Evolutionary conservation across 2,888 invertebrate genomes (phyloP).

Genomic region (Masnerella sp.): DNA sequence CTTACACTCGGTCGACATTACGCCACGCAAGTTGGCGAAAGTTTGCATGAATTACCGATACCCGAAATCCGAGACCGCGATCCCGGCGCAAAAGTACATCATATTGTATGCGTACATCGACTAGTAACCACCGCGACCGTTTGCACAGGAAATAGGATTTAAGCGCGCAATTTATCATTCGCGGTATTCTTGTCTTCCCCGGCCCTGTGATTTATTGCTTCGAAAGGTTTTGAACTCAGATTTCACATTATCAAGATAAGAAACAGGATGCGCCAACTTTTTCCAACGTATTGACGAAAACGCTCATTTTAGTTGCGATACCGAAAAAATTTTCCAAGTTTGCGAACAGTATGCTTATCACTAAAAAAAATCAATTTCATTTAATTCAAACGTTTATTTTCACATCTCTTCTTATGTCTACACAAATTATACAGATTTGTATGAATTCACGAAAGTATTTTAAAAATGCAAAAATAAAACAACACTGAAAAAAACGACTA

Average conservation of each 20-base stretch:
- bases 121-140: slow-evolving; percentile 52
- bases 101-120: slow-evolving; percentile 57
- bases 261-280: background rate
- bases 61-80: slow-evolving; percentile 33
- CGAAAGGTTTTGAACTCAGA: slow-evolving; percentile 53
- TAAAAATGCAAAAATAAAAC: no score
- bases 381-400: no score
- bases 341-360: no score
- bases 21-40: no score
- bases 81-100: slow-evolving; percentile 31
- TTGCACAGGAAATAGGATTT: slow-evolving; percentile 58
- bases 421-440: no score
- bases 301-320: no score
- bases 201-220: slow-evolving; percentile 46
- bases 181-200: slow-evolving; percentile 48
- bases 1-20: no score
- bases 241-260: slow-evolving; percentile 54
- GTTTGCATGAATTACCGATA: slow-evolving; percentile 25
- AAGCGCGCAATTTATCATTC: slow-evolving; percentile 60
- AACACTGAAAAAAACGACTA: no score
- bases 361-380: no score
- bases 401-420: no score
- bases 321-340: no score
- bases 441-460: no score
- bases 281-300: slow-evolving; percentile 2